A percentile compares a stretch with the other conserved stretches of the same genome.
These are phyloP conservation scores for Pangasius larnaudii DNA, from an alignment of 2,797 vertebrate genomes.

Conservation along the genomic window DNA sequence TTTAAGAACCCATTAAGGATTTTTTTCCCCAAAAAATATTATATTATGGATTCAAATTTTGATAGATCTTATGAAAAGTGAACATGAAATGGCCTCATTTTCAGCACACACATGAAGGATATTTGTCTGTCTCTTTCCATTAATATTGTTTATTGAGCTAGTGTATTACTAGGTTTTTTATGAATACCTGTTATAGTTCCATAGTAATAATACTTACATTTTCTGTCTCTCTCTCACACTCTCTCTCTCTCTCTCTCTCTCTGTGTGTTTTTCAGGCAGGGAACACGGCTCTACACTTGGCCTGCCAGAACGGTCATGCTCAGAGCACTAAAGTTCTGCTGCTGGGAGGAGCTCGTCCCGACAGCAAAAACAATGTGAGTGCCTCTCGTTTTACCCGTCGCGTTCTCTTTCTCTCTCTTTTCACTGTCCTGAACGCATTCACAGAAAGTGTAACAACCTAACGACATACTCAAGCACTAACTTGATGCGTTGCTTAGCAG, in stretches of 20 bases:
- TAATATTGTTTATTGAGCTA: not conserved
- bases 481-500: not conserved
- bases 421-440: not conserved
- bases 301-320: slow-evolving; percentile 93
- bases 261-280: slow-evolving; percentile 78
- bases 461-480: not conserved
- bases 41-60: too few species aligned
- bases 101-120: not conserved
- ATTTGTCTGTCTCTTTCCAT: not conserved
- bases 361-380: slow-evolving; percentile 91
- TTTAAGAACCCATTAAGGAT: too few species aligned
- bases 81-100: too few species aligned
- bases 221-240: not conserved
- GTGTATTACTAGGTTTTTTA: not conserved
- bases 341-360: slow-evolving; percentile 89
- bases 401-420: too few species aligned
- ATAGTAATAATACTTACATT: not conserved
- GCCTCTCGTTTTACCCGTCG: not conserved
- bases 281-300: slow-evolving; percentile 92
- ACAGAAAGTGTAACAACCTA: not conserved
- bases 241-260: not conserved
- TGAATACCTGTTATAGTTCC: not conserved
- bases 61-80: too few species aligned
- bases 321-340: slow-evolving; percentile 89
- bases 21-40: too few species aligned